Evolutionary conservation across 2,113 vertebrate genomes (phyloP).

Genomic region (Globicephala melas): DNA sequence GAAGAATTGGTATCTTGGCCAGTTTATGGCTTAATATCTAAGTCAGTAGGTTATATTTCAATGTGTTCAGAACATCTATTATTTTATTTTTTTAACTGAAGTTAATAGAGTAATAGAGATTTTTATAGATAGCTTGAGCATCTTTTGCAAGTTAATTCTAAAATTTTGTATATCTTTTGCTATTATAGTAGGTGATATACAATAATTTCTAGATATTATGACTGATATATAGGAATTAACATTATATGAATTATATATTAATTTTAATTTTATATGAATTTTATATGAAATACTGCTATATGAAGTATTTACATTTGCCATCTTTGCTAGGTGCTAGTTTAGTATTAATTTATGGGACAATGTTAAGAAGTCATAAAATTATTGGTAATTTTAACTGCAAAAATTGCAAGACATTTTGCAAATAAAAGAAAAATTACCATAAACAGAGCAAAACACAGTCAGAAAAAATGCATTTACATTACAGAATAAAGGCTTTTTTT

Average conservation of each 20-base stretch:
- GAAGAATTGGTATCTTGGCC: not conserved
- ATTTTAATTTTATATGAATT: not conserved
- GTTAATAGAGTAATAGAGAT: not conserved
- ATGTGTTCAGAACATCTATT: not conserved
- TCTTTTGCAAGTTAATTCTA: not conserved
- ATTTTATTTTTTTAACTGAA: not conserved
- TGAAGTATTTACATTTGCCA: not conserved
- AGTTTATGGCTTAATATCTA: not conserved
- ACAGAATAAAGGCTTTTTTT: too few species aligned
- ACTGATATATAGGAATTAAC: not conserved
- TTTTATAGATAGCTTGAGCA: not conserved
- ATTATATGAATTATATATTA: not conserved
- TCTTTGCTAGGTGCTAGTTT: not conserved
- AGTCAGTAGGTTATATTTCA: not conserved
- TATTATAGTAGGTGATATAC: not conserved
- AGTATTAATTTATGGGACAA: not conserved
- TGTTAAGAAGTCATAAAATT: not conserved
- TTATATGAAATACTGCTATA: not conserved
- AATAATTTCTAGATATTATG: not conserved
- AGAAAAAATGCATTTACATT: too few species aligned
- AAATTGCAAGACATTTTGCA: not conserved
- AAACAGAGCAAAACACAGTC: too few species aligned
- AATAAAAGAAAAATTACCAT: not conserved
- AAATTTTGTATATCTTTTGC: not conserved
- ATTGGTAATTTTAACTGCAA: not conserved